A percentile compares a stretch with the other conserved stretches of the same genome.
These are phyloP conservation scores for Neomorphus geoffroyi DNA, from an alignment of 2,797 vertebrate species.

Conservation along the genomic window DNA sequence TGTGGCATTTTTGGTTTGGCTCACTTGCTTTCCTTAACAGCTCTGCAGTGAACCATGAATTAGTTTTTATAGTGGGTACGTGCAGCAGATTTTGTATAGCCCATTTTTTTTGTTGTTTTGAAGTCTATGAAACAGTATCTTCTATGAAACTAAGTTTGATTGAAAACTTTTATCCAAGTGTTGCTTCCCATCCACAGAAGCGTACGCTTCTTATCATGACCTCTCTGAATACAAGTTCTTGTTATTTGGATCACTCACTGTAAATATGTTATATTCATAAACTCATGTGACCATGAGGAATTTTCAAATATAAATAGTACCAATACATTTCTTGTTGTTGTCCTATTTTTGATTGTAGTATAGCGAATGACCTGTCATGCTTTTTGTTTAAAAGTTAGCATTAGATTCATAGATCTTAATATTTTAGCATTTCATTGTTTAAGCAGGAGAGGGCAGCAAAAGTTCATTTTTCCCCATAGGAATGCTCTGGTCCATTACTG, in stretches of 20 bases:
- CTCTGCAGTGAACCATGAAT: conserved; percentile 35
- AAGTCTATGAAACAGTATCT: conserved; percentile 16
- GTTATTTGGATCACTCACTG: conserved; percentile 66
- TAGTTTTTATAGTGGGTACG: conserved; percentile 51
- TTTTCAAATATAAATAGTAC: conserved; percentile 81
- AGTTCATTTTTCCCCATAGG: conserved; percentile 73
- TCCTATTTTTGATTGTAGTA: conserved; percentile 75
- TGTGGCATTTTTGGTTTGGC: conserved; percentile 54
- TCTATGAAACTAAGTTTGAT: conserved; percentile 21
- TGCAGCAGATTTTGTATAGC: conserved; percentile 67
- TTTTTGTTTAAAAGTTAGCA: conserved; percentile 69
- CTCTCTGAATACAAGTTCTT: conserved; percentile 63
- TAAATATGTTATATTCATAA: conserved; percentile 80
- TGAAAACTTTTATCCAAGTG: conserved; percentile 22
- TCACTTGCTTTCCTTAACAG: conserved; percentile 55
- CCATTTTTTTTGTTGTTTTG: conserved; percentile 15
- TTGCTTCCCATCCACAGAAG: conserved; percentile 59
- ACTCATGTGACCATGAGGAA: conserved; percentile 72
- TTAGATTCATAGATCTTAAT: conserved; percentile 67
- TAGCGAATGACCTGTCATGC: conserved; percentile 66
- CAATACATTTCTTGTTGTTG: conserved; percentile 72
- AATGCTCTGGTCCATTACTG: conserved; percentile 60
- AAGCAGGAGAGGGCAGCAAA: conserved; percentile 82
- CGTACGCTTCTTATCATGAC: conserved; percentile 30
- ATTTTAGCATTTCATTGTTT: conserved; percentile 76